Evolutionary conservation across 2,888 invertebrate species (phyloP).

Genomic region (Tenthredo distinguenda): DNA sequence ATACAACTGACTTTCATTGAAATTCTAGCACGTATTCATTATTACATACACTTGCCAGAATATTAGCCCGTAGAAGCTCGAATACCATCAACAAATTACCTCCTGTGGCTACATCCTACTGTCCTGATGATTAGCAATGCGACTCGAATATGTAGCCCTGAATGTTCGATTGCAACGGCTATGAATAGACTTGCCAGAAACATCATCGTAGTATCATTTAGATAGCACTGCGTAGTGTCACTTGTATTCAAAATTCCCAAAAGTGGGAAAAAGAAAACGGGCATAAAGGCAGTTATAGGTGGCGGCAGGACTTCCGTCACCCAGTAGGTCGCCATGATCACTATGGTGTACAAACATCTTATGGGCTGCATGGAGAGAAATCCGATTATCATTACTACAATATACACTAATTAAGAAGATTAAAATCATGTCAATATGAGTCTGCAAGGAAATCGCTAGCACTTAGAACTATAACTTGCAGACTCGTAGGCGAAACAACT

Average conservation of each 20-base stretch:
- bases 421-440: not conserved
- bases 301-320: slow-evolving; percentile 90
- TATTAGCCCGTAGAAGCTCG: not conserved
- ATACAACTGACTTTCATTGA: not conserved
- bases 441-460: not conserved
- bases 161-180: slow-evolving; percentile 94
- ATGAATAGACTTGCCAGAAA: slow-evolving; percentile 94
- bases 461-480: not conserved
- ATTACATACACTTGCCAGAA: not conserved
- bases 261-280: slow-evolving; percentile 90
- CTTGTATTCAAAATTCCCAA: slow-evolving; percentile 86
- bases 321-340: slow-evolving; percentile 92
- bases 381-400: not conserved
- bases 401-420: not conserved
- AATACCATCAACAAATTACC: slow-evolving; percentile 60
- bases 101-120: slow-evolving; percentile 87
- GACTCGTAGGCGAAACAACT: no score
- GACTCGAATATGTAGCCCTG: slow-evolving; percentile 92
- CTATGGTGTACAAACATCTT: slow-evolving; percentile 89
- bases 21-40: not conserved
- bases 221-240: slow-evolving; percentile 85
- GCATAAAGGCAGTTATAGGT: slow-evolving; percentile 91
- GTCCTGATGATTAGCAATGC: slow-evolving; percentile 91
- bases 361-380: slow-evolving; percentile 61
- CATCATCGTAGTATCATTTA: slow-evolving; percentile 92